Conservation (phyloP, 2,888 invertebrate species). For the Sinopyrophorus schimmeli region DNA sequence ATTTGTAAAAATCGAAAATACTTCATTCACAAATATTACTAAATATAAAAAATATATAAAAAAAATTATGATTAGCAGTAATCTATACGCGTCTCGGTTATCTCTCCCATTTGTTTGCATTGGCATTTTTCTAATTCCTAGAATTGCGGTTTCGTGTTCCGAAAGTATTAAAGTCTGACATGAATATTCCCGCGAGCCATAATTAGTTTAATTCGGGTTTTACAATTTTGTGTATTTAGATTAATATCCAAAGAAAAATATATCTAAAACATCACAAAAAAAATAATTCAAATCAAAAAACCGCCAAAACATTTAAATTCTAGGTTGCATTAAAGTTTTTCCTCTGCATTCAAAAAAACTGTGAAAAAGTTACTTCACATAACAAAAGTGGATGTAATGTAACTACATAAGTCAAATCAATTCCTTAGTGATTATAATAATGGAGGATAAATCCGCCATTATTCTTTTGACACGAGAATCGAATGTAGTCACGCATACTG, state of each 20-base stretch:
- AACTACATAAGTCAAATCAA: conserved; percentile 39
- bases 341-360: no score
- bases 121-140: conserved; percentile 31
- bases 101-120: no score
- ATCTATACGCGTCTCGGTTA: no score
- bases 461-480: conserved; percentile 52
- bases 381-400: conserved; percentile 17
- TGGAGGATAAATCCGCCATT: conserved; percentile 45
- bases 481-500: conserved; percentile 51
- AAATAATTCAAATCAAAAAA: conserved; percentile 4
- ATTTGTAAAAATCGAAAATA: no score
- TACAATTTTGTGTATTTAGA: conserved; percentile 9
- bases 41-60: no score
- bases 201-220: conserved; percentile 32
- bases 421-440: conserved; percentile 39
- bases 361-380: conserved; percentile 19
- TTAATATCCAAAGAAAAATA: conserved; percentile 15
- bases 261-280: no score
- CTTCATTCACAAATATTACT: no score
- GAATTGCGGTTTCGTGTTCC: conserved; percentile 31
- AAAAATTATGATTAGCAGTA: no score
- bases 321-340: no score
- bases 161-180: conserved; percentile 32
- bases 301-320: no score
- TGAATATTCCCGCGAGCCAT: conserved; percentile 32